A percentile compares a stretch with the other conserved stretches of the same genome.
Evolutionary conservation across 2,797 vertebrate species (phyloP).

Genomic region (Labroides dimidiatus): DNA sequence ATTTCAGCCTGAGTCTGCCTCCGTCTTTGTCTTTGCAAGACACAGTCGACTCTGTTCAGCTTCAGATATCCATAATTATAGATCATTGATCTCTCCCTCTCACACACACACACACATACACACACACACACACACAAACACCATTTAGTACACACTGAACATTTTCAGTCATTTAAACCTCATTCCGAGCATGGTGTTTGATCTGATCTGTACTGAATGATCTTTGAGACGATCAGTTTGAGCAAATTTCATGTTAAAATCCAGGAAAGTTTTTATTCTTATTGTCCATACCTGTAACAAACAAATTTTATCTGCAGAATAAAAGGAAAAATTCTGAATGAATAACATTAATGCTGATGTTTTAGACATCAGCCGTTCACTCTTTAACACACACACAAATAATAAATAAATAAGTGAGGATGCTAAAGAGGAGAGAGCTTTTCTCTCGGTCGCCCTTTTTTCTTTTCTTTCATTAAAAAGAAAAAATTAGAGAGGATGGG

Average conservation of each 20-base stretch:
- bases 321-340: too few species aligned
- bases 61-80: conserved; percentile 13
- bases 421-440: background rate
- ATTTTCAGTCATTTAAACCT: too few species aligned
- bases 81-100: conserved; percentile 46
- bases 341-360: too few species aligned
- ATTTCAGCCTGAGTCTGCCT: conserved; percentile 39
- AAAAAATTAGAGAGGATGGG: background rate
- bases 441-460: background rate
- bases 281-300: background rate
- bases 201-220: background rate
- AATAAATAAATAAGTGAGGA: background rate
- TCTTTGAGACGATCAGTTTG: background rate
- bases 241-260: conserved; percentile 21
- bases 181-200: background rate
- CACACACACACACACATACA: background rate
- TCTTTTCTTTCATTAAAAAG: conserved; percentile 33
- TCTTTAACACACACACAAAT: background rate
- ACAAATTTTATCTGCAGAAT: too few species aligned
- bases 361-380: too few species aligned
- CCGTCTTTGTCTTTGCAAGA: conserved; percentile 58
- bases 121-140: too few species aligned
- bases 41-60: conserved; percentile 4
- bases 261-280: background rate
- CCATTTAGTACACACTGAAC: too few species aligned